These are phyloP conservation scores for Sarcophaga subvicina DNA, from an alignment of 2,888 invertebrate species.

Conservation along the genomic window DNA sequence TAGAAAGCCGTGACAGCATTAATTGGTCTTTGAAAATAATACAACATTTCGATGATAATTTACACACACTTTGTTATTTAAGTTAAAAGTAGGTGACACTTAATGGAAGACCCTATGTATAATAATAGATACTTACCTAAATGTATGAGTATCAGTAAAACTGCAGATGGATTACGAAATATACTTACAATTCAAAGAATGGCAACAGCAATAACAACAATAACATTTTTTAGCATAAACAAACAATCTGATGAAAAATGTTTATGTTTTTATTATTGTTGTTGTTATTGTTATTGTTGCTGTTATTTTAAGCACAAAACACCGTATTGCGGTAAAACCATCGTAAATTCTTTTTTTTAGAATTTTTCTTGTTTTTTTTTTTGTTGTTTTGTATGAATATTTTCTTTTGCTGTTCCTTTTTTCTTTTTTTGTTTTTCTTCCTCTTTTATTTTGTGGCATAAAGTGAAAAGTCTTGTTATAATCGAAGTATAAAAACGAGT, in stretches of 20 bases:
- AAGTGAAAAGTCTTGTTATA: conserved; percentile 58
- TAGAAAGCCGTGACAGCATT: too few species aligned
- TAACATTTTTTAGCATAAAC: not conserved
- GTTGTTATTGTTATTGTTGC: conserved; percentile 11
- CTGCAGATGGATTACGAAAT: conserved; percentile 43
- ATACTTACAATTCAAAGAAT: conserved; percentile 34
- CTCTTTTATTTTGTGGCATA: conserved; percentile 27
- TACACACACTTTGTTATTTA: too few species aligned
- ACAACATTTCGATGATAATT: too few species aligned
- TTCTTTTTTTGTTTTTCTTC: not conserved
- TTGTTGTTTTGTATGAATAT: too few species aligned
- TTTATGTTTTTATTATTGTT: conserved; percentile 13
- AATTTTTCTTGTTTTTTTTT: too few species aligned
- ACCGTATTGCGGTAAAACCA: conserved; percentile 63
- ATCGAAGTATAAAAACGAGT: conserved; percentile 18
- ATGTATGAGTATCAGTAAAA: conserved; percentile 15
- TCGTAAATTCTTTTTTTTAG: not conserved
- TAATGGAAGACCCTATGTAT: not conserved
- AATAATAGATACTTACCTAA: conserved; percentile 11
- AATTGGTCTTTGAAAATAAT: too few species aligned
- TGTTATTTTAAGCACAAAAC: conserved; percentile 47
- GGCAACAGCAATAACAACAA: conserved; percentile 15
- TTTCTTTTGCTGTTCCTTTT: not conserved
- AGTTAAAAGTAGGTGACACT: too few species aligned
- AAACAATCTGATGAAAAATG: conserved; percentile 21